Conservation (phyloP, 1,140 invertebrate genomes). For the Luehdorfia chinensis region DNA sequence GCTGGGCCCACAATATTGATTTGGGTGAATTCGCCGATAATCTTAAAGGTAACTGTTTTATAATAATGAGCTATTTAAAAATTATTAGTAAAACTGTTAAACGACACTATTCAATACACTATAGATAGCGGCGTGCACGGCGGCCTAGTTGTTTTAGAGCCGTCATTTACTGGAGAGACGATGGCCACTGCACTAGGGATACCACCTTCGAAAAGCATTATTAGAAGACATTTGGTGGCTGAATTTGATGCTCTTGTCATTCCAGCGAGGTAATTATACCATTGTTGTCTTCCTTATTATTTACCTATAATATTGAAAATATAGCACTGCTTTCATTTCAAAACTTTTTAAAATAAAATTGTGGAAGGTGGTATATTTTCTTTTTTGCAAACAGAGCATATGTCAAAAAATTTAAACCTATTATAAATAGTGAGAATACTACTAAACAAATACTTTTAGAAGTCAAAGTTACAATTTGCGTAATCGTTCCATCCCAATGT, state of each 20-base stretch:
- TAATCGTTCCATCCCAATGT: background rate
- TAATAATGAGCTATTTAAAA: background rate
- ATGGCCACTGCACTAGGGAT: conserved; percentile 96
- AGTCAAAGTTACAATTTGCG: too few relatives aligned
- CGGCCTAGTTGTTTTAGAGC: conserved; percentile 93
- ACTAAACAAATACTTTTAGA: too few relatives aligned
- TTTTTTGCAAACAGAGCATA: too few relatives aligned
- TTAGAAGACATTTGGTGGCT: conserved; percentile 91
- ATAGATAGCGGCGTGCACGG: conserved; percentile 95
- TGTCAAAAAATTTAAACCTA: too few relatives aligned
- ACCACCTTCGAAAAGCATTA: conserved; percentile 94
- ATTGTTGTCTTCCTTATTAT: conserved; percentile 14
- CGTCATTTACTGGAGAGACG: conserved; percentile 94
- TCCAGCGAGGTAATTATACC: conserved; percentile 87
- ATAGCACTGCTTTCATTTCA: conserved; percentile 14
- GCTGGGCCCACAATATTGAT: conserved; percentile 95
- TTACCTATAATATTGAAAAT: conserved; percentile 13
- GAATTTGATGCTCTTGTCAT: conserved; percentile 93
- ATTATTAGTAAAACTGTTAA: background rate
- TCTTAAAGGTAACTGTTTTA: conserved; percentile 86
- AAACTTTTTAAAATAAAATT: background rate
- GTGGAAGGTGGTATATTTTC: conserved; percentile 25
- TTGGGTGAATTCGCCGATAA: conserved; percentile 95
- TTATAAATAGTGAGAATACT: too few relatives aligned
- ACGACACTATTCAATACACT: background rate